Evolutionary conservation across 2,113 vertebrate genomes (phyloP).

Genomic region (Apistogramma diplotaenia): DNA sequence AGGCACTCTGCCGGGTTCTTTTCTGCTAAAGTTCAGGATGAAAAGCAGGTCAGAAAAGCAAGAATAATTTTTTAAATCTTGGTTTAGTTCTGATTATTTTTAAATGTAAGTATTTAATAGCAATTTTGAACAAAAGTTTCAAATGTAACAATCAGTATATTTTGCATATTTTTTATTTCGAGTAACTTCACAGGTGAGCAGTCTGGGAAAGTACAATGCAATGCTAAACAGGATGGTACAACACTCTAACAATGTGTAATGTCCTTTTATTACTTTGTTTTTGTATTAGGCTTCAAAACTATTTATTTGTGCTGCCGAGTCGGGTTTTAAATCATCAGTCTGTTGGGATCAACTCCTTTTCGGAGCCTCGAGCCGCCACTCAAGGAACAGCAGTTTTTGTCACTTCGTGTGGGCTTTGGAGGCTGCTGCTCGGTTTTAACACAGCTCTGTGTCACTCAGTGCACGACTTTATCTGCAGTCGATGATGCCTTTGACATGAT

Average conservation of each 20-base stretch:
- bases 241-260: not conserved
- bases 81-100: not conserved
- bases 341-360: not conserved
- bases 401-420: not conserved
- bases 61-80: not conserved
- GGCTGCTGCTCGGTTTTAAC: not conserved
- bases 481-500: not conserved
- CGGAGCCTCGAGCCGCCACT: not conserved
- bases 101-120: not conserved
- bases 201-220: not conserved
- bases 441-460: not conserved
- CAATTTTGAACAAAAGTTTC: not conserved
- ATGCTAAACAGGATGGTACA: not conserved
- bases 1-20: not conserved
- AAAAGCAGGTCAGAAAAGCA: not conserved
- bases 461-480: not conserved
- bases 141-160: not conserved
- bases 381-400: not conserved
- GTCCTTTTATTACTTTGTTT: not conserved
- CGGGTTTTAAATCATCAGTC: not conserved
- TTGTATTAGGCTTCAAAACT: not conserved
- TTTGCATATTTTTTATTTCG: not conserved
- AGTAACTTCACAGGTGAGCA: not conserved
- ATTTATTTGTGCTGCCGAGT: not conserved
- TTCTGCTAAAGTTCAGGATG: rapidly evolving